phyloP scores from a whole-genome alignment of 2,113 vertebrate species.

The Monarcha castaneiventris region DNA sequence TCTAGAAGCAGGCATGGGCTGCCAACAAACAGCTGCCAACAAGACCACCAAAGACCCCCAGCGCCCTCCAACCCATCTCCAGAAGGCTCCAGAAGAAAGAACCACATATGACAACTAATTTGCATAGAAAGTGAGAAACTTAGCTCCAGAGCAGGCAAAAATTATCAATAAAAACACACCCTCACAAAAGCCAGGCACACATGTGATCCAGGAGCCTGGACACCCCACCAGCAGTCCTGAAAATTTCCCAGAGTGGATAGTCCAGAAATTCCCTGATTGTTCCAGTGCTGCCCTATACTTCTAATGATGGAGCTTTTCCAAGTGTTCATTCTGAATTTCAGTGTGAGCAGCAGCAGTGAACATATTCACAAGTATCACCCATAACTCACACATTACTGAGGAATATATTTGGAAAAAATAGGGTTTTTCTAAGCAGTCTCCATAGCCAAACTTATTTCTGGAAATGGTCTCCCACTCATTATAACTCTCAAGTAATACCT shows the following conservation, averaged over 20 bases:
- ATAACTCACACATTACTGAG: background rate
- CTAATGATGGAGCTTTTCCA: background rate
- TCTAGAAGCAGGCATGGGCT: background rate
- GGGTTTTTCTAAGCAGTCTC: background rate
- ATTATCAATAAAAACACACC: background rate
- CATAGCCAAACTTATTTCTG: background rate
- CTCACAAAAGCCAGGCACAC: background rate
- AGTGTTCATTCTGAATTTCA: background rate
- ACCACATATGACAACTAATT: background rate
- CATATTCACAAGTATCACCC: background rate
- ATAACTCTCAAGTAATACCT: background rate
- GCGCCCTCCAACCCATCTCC: accelerated
- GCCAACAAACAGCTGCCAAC: background rate
- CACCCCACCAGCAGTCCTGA: background rate
- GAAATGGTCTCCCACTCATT: background rate
- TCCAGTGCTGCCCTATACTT: background rate
- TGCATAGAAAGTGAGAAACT: background rate
- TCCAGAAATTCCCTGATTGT: background rate
- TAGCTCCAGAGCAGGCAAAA: background rate
- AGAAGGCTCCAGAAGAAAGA: background rate
- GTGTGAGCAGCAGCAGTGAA: background rate
- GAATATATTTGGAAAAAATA: background rate
- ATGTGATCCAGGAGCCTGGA: background rate
- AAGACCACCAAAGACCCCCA: background rate
- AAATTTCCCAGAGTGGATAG: background rate